A percentile compares a stretch with the other conserved stretches of the same genome.
Conservation (phyloP, 1,140 invertebrate species). For the Meloidogyne floridensis region DNA sequence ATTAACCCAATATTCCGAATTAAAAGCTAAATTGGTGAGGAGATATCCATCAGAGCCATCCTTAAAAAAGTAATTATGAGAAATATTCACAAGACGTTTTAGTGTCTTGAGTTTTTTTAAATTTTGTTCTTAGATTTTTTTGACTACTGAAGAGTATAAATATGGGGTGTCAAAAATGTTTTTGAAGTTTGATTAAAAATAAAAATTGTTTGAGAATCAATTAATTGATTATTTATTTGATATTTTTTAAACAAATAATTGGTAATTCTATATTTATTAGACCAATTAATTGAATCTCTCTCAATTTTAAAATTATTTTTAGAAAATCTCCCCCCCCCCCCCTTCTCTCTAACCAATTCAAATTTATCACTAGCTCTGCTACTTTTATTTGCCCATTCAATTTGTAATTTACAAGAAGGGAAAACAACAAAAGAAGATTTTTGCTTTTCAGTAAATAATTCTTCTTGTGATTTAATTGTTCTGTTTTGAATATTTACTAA, state of each 20-base stretch:
- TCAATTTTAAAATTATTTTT: neutral
- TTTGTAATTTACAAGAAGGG: conserved; percentile 32
- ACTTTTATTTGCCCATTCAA: conserved; percentile 40
- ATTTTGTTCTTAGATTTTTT: no score
- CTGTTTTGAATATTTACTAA: neutral
- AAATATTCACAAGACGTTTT: no score
- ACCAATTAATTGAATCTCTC: neutral
- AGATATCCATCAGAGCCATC: conserved; percentile 52
- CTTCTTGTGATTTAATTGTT: neutral
- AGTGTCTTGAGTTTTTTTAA: no score
- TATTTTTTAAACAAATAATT: no score
- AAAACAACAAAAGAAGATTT: conserved; percentile 18
- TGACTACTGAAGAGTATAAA: no score
- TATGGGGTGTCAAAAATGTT: no score
- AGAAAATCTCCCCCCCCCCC: no score
- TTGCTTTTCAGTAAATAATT: neutral
- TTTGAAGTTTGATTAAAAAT: no score
- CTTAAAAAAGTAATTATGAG: conserved; percentile 33
- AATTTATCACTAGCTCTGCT: conserved; percentile 29
- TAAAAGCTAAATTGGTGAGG: conserved; percentile 44
- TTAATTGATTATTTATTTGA: no score
- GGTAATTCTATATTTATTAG: no score
- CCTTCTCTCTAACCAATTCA: conserved; percentile 24
- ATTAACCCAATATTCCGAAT: conserved; percentile 39
- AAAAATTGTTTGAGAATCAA: no score